These are phyloP conservation scores for Platichthys stellatus DNA, from an alignment of 2,113 vertebrate genomes.

Conservation along the genomic window DNA sequence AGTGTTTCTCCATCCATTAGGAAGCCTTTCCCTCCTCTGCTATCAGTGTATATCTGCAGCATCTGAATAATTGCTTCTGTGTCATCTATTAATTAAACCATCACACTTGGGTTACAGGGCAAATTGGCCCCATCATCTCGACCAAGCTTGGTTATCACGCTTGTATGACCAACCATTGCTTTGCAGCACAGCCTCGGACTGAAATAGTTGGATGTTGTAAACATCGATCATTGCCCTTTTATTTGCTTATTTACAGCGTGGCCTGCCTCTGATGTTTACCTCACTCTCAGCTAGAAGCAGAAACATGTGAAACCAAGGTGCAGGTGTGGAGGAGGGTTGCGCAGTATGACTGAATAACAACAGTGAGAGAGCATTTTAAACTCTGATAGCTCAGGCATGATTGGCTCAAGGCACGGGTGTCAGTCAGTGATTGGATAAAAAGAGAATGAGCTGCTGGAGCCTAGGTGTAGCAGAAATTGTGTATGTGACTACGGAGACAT, in stretches of 20 bases:
- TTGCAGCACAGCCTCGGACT: constrained; percentile 25
- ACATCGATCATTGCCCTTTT: constrained; percentile 49
- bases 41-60: constrained; percentile 3
- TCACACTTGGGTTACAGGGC: constrained; percentile 36
- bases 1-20: background rate
- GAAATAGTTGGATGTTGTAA: constrained; percentile 49
- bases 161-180: constrained; percentile 23
- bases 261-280: constrained; percentile 6
- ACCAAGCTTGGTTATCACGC: background rate
- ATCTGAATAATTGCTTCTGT: constrained; percentile 5
- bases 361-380: too few relatives aligned
- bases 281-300: background rate
- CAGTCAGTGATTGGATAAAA: too few relatives aligned
- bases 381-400: too few relatives aligned
- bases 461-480: too few relatives aligned
- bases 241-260: constrained; percentile 54
- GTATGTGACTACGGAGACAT: too few relatives aligned
- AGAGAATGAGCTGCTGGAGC: too few relatives aligned
- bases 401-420: too few relatives aligned
- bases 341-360: too few relatives aligned
- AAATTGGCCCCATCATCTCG: constrained; percentile 26
- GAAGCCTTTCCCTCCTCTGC: background rate
- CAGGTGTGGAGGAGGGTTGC: too few relatives aligned
- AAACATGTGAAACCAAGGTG: constrained; percentile 1
- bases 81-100: constrained; percentile 39